Evolutionary conservation across 2,888 invertebrate species (phyloP).

Genomic region (Mythimna vitellina): DNA sequence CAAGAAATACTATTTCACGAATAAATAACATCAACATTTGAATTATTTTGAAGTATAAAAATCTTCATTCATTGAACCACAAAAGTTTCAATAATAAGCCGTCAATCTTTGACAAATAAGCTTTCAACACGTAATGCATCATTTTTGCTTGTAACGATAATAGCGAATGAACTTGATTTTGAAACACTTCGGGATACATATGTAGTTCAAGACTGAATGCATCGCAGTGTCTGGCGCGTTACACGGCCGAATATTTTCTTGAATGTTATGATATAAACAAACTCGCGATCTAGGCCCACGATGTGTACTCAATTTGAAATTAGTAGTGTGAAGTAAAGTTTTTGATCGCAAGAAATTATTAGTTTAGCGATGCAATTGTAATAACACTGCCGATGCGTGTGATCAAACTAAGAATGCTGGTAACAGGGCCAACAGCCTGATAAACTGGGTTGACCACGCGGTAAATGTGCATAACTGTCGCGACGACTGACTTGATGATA

Average conservation of each 20-base stretch:
- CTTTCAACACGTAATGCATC: slow-evolving; percentile 2
- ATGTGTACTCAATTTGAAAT: slow-evolving; percentile 42
- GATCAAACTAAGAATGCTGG: slow-evolving; percentile 15
- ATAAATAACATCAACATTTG: slow-evolving; percentile 56
- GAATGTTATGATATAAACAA: slow-evolving; percentile 60
- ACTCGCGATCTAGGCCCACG: slow-evolving; percentile 40
- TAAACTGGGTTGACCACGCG: slow-evolving; percentile 9
- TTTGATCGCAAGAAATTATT: slow-evolving; percentile 41
- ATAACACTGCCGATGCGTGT: slow-evolving; percentile 37
- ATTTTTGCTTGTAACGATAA: slow-evolving; percentile 6
- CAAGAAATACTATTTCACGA: slow-evolving; percentile 57
- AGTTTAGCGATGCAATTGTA: slow-evolving; percentile 36
- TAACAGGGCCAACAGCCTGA: slow-evolving; percentile 13
- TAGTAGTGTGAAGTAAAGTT: slow-evolving; percentile 26
- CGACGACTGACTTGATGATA: slow-evolving; percentile 35
- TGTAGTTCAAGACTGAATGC: slow-evolving; percentile 43
- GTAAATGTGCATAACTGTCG: slow-evolving; percentile 37
- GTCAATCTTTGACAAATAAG: slow-evolving; percentile 28
- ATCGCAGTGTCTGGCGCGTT: slow-evolving; percentile 58
- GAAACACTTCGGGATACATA: slow-evolving; percentile 38
- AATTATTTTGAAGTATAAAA: slow-evolving; percentile 33
- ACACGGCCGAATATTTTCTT: slow-evolving; percentile 58
- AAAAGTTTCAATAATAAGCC: slow-evolving; percentile 25
- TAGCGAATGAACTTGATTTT: slow-evolving; percentile 42
- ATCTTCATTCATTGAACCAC: slow-evolving; percentile 54